Evolutionary conservation across 2,797 vertebrate species (phyloP).

Genomic region (Chromis chromis): DNA sequence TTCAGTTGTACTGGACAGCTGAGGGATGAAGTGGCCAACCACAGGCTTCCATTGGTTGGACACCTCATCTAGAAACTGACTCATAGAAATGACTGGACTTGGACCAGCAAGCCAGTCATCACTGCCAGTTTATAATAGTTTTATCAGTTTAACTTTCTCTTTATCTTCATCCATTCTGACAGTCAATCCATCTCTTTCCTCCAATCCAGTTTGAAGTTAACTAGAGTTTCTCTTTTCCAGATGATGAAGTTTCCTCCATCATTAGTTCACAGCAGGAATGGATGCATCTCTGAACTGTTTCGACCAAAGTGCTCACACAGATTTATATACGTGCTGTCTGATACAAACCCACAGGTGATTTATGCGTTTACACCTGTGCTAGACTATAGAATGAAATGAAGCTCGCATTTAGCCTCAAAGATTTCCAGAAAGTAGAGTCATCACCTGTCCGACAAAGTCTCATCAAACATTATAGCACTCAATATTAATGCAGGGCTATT

Average conservation of each 20-base stretch:
- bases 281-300: not conserved
- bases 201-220: constrained; percentile 40
- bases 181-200: constrained; percentile 45
- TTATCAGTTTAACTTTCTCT: constrained; percentile 77
- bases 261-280: constrained; percentile 1
- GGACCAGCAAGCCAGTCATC: constrained; percentile 63
- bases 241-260: constrained; percentile 3
- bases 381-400: not conserved
- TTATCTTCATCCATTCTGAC: constrained; percentile 60
- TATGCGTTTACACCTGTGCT: too few relatives aligned
- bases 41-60: constrained; percentile 79
- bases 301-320: not conserved
- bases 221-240: constrained; percentile 32
- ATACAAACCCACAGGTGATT: too few relatives aligned
- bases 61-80: constrained; percentile 79
- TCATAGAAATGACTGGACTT: constrained; percentile 81
- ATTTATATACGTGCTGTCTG: not conserved
- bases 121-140: constrained; percentile 81
- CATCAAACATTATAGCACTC: not conserved
- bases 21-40: constrained; percentile 79
- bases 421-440: not conserved
- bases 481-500: not conserved
- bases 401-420: not conserved
- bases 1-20: constrained; percentile 82
- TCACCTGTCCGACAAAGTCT: not conserved